phyloP scores from a whole-genome alignment of 2,113 vertebrate species.

The Stomatorhinus ivindoensis region DNA sequence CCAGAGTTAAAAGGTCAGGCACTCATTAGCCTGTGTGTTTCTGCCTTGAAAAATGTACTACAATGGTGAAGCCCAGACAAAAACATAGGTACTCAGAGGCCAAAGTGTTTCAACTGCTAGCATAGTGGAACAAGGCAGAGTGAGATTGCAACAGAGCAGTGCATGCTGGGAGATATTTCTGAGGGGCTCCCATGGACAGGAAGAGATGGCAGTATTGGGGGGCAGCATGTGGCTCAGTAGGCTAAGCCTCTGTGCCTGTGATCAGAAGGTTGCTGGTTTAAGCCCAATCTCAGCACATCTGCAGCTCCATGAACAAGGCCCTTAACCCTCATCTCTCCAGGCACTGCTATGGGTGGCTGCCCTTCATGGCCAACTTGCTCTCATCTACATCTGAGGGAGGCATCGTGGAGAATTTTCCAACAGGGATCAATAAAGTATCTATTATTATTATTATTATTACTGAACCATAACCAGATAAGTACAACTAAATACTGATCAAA shows the following conservation, averaged over 20 bases:
- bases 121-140: not conserved
- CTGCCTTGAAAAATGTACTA: not conserved
- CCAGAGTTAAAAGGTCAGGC: not conserved
- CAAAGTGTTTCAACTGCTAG: not conserved
- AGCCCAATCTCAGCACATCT: not conserved
- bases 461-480: not conserved
- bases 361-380: too few relatives aligned
- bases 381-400: not conserved
- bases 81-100: constrained; percentile 34
- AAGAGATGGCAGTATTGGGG: not conserved
- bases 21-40: not conserved
- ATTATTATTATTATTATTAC: too few relatives aligned
- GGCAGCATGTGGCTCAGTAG: not conserved
- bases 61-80: not conserved
- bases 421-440: too few relatives aligned
- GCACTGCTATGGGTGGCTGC: not conserved
- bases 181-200: not conserved
- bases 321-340: not conserved
- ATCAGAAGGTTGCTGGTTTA: not conserved
- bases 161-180: not conserved
- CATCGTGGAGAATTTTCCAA: not conserved
- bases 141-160: not conserved
- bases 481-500: not conserved
- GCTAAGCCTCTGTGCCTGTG: not conserved
- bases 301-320: not conserved